phyloP scores from a whole-genome alignment of 1,140 invertebrate genomes.

The Drosophila equinoxialis region DNA sequence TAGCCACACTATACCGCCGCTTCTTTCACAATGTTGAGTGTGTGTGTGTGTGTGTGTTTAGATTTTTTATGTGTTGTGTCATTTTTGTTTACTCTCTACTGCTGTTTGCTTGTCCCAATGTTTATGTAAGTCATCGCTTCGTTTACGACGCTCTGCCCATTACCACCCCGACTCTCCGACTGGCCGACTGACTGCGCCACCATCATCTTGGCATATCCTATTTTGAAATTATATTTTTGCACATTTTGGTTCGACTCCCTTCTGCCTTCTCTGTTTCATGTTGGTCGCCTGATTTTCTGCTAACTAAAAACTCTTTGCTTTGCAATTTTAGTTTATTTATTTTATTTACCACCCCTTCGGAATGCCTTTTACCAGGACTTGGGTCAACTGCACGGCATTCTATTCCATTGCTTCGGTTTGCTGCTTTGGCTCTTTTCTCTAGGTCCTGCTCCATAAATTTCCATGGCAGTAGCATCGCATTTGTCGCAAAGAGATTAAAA shows the following conservation, averaged over 20 bases:
- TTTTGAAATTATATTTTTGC: conserved; percentile 78
- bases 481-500: conserved; percentile 54
- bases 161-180: not conserved
- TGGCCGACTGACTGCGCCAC: not conserved
- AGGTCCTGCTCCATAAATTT: conserved; percentile 38
- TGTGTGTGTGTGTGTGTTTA: conserved; percentile 46
- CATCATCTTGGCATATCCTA: conserved; percentile 49
- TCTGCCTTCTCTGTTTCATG: conserved; percentile 11
- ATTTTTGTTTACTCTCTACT: conserved; percentile 74
- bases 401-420: conserved; percentile 16
- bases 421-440: not conserved
- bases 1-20: not conserved
- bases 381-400: conserved; percentile 66
- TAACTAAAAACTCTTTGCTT: conserved; percentile 74
- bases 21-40: not conserved
- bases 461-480: conserved; percentile 21
- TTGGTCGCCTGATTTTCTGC: conserved; percentile 64
- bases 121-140: conserved; percentile 80
- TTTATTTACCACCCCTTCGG: conserved; percentile 71
- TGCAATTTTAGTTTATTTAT: conserved; percentile 78
- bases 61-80: conserved; percentile 80
- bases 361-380: conserved; percentile 42
- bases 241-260: conserved; percentile 56
- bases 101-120: conserved; percentile 71
- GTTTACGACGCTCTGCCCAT: conserved; percentile 62